These are phyloP conservation scores for Hartigia nigra DNA, from an alignment of 2,888 invertebrate species.

Conservation along the genomic window DNA sequence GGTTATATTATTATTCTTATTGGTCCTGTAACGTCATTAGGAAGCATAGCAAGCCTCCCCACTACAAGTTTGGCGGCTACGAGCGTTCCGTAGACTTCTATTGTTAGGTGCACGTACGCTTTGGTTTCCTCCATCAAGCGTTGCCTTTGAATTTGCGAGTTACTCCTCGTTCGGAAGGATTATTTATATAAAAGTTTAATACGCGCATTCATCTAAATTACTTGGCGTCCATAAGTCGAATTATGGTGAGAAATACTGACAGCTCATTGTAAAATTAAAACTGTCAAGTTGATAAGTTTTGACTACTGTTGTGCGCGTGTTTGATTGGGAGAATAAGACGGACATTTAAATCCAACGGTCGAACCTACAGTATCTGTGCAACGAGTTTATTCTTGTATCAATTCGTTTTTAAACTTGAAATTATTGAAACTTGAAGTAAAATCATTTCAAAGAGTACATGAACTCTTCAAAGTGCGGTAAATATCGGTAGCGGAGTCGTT, in stretches of 20 bases:
- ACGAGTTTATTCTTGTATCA: background rate
- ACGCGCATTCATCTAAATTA: background rate
- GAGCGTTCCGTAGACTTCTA: background rate
- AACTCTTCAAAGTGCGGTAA: background rate
- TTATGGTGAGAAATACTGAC: background rate
- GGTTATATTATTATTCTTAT: background rate
- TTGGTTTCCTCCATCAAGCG: background rate
- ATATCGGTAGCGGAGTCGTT: background rate
- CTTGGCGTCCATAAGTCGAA: background rate
- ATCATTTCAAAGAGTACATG: background rate
- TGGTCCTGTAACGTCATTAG: background rate
- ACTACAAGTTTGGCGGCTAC: background rate
- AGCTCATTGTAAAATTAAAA: background rate
- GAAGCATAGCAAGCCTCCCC: background rate
- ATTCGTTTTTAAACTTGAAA: background rate
- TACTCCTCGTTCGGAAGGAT: background rate
- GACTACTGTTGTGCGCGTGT: background rate
- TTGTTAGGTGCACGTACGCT: background rate
- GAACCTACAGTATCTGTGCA: slow-evolving; percentile 16
- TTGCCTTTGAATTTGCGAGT: background rate
- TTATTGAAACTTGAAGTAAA: background rate
- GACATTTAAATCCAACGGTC: slow-evolving; percentile 58
- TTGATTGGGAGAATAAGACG: slow-evolving; percentile 38
- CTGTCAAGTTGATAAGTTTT: background rate
- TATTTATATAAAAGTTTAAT: background rate